Base-by-base conservation (phyloP, 2,113 vertebrate species). In the Arenaria interpres region DNA sequence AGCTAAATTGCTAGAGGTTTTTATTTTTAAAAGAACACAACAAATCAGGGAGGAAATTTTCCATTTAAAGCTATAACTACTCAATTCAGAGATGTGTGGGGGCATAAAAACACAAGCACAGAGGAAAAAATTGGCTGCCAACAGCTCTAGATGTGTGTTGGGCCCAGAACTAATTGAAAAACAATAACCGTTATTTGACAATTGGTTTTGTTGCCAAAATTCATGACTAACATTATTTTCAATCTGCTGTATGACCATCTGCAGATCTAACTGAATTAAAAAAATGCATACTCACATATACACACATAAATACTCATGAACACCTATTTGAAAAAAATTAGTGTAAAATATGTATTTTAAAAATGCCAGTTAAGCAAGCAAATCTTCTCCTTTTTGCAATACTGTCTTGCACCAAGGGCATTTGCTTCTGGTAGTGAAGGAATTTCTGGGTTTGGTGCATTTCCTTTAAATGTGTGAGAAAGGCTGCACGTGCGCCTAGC, bases 41-140 rank as follows among this genome's bases (percentile, higher is more conserved):
- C 56, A 82, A 85, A 91, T 76, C 62, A 83, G 23, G 41, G 53
- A 85, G 77, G 63, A 85, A 69, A 28, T 69, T 88, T 89, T 91
- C 94, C 53, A 73, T 89, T 87, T 95, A 76, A 95, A 89, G 66
- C 24, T 10, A 4, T 69, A 96, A 95, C 66, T 90, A 87, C 48
- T 90, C 9, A 2, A 63, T 69, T 82, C 73, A 62, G 77, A 89
- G 32, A 93, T 87, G 57, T 76, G 80, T 81, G 68, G 86, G 56
- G 57, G 62, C 84, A 93, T 87, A 84, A 96, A 93, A 89, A 64
- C 45, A 82, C 10, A 68, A 82, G 39, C 48, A 87, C 1, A 5
- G 39, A 57, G 27, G 14, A 74, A 91, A 93, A 91, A 76, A 45
- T n/a, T 7, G 71, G 14, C 80, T 92, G 83, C 57, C 80, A 94